phyloP scores from a whole-genome alignment of 2,113 vertebrate genomes.

The Holacanthus passer region DNA sequence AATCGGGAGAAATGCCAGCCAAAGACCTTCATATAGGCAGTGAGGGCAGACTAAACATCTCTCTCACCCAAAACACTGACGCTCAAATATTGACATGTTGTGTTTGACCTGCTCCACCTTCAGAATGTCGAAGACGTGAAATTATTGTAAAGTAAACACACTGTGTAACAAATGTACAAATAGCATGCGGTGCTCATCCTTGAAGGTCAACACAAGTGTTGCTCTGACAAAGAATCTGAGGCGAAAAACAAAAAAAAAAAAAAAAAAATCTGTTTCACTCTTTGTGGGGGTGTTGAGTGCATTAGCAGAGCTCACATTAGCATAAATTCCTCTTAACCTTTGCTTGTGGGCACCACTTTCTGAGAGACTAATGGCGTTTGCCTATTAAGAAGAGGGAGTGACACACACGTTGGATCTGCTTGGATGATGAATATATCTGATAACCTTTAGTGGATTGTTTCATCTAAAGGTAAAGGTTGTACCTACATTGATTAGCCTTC shows the following conservation, averaged over 20 bases:
- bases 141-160: slow-evolving; percentile 54
- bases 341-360: slow-evolving; percentile 36
- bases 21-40: slow-evolving; percentile 44
- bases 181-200: neutral
- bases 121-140: slow-evolving; percentile 71
- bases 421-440: slow-evolving; percentile 39
- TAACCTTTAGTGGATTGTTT: slow-evolving; percentile 48
- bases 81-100: slow-evolving; percentile 60
- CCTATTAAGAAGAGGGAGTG: slow-evolving; percentile 37
- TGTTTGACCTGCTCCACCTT: slow-evolving; percentile 45
- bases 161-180: slow-evolving; percentile 24
- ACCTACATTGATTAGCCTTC: slow-evolving; percentile 20
- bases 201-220: slow-evolving; percentile 43
- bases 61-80: slow-evolving; percentile 38
- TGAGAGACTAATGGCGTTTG: slow-evolving; percentile 56
- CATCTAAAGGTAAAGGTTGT: slow-evolving; percentile 51
- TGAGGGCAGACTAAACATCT: slow-evolving; percentile 41
- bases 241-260: neutral
- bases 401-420: slow-evolving; percentile 22
- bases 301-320: slow-evolving; percentile 52
- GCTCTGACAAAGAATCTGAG: slow-evolving; percentile 4
- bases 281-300: slow-evolving; percentile 48
- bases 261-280: neutral
- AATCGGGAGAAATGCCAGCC: slow-evolving; percentile 41
- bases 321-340: slow-evolving; percentile 74